Base-by-base conservation (phyloP, 2,888 invertebrate species). In the Nephrotoma flavescens region DNA sequence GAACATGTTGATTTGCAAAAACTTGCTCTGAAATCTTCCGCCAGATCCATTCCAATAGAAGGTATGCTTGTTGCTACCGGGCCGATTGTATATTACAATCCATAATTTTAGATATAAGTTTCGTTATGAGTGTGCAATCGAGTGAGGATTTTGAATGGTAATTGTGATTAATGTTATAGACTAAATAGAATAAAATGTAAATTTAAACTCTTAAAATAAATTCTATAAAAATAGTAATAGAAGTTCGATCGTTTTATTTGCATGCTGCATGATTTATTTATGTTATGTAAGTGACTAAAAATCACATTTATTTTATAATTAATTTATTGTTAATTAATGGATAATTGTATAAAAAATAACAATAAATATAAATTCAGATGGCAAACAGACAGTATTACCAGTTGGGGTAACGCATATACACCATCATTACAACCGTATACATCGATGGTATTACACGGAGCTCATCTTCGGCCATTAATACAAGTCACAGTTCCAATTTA, bases 51-150 rank as follows among this genome's bases (percentile, higher is more conserved):
- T 89, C 93, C 94, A 87, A 92, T 93, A 86, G 94, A 95, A 89
- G 95, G 95, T 87, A 94, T 93, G 91, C 90, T 95, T 87, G 95
- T 96, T 44, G 96, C 96, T 86, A 94, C 94, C 15, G 96, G 96
- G 85, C 96, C 96, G 86, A 94, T 95, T 87, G 93, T 96, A 89
- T 96, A 95, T 90, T 95, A 94, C 90, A 93, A 94, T 88, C 91
- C 91, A 0, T 44, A 86, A 71, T 6, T 6, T 12, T 84, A n/a
- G 42, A 84, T 7, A 42, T 83, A 83, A 42, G n/a, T 41, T 41
- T 41, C n/a, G 12, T 41, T 84, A n/a, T 42, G 83, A 7, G 1
- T 42, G 3, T 42, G 84, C n/a, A 84, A 15, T 57, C 52, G 71
- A 71, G 31, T 71, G 31, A 2, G 0, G 7, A 6, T 31, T 19